Evolutionary conservation across 2,113 vertebrate species (phyloP).

Genomic region (Ictalurus punctatus): DNA sequence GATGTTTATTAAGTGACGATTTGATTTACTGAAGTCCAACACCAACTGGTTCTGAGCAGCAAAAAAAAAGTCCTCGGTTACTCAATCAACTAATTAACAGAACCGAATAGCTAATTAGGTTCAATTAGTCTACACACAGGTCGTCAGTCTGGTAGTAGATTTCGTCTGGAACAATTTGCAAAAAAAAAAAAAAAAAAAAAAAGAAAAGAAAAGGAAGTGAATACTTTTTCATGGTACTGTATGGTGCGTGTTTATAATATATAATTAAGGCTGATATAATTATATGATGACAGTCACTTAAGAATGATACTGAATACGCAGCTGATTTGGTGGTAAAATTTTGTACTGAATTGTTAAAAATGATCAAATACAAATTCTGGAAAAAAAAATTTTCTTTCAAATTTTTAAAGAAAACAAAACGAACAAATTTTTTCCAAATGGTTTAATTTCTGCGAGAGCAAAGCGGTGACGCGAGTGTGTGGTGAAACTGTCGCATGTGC

Average conservation of each 20-base stretch:
- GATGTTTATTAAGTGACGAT: not conserved
- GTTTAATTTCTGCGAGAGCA: no score
- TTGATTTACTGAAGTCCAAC: not conserved
- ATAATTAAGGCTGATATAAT: no score
- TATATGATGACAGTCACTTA: no score
- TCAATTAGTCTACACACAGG: not conserved
- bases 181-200: not conserved
- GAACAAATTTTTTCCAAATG: no score
- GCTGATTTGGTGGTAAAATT: not conserved
- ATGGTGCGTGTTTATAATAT: not conserved
- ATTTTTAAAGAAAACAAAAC: no score
- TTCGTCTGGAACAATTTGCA: not conserved
- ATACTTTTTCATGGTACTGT: not conserved
- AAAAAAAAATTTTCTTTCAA: no score
- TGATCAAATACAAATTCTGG: no score
- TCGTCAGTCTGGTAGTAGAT: not conserved
- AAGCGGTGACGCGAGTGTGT: not conserved
- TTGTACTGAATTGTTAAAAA: no score
- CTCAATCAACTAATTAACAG: not conserved
- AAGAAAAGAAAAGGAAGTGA: not conserved
- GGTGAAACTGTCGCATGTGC: not conserved
- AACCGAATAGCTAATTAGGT: not conserved
- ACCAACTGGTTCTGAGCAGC: not conserved
- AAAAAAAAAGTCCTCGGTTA: not conserved
- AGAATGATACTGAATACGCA: no score